Evolutionary conservation across 2,113 vertebrate genomes (phyloP).

Genomic region (Ardeotis arabs): DNA sequence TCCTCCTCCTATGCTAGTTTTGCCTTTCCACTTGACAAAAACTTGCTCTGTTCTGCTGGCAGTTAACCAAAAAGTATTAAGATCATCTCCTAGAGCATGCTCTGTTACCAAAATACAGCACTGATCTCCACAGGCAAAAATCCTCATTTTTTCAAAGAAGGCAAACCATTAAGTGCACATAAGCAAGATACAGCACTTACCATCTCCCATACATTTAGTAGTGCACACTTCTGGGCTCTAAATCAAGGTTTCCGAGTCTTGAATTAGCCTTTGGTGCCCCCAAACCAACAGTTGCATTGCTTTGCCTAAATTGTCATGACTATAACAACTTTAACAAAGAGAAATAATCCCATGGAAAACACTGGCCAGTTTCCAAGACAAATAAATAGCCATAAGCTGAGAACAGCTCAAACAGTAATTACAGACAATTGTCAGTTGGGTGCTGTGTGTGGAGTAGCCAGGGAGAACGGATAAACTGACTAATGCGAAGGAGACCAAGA

Average conservation of each 20-base stretch:
- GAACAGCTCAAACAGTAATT: conserved; percentile 25
- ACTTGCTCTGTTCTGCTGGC: not conserved
- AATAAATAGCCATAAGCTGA: conserved; percentile 23
- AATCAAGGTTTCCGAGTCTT: not conserved
- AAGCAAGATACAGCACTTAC: not conserved
- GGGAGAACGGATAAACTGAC: not conserved
- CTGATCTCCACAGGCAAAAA: not conserved
- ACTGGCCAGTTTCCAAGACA: conserved; percentile 33
- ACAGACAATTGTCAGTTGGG: not conserved
- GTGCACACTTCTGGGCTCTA: not conserved
- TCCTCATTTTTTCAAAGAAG: not conserved
- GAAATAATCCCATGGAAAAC: conserved; percentile 13
- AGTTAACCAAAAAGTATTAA: not conserved
- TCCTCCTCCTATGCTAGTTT: not conserved
- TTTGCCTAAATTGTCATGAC: not conserved
- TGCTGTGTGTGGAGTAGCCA: not conserved
- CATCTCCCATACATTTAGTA: not conserved
- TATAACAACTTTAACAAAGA: not conserved
- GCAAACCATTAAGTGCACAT: not conserved
- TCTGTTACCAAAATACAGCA: not conserved
- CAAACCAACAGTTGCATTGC: not conserved
- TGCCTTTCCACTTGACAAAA: not conserved
- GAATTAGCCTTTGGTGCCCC: not conserved
- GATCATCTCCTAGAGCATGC: not conserved
- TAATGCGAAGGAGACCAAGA: not conserved